These are phyloP conservation scores for Philypnodon macrostomus DNA, from an alignment of 2,797 vertebrate species.

Conservation along the genomic window DNA sequence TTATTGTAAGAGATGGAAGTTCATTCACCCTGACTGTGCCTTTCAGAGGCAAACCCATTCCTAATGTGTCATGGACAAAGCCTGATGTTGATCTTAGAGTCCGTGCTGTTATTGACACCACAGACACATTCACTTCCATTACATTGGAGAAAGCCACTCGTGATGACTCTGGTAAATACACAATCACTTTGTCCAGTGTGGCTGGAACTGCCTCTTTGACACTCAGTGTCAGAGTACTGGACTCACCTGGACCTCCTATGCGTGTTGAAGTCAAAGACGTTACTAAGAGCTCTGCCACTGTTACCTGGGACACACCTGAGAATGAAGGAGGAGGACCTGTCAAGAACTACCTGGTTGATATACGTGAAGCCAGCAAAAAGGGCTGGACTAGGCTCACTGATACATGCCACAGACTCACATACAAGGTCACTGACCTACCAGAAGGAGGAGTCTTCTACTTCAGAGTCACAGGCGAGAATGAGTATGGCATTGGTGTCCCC, in stretches of 20 bases:
- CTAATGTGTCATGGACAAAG: slow-evolving; percentile 90
- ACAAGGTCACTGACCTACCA: slow-evolving; percentile 87
- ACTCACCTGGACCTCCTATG: slow-evolving; percentile 91
- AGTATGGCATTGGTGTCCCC: slow-evolving; percentile 88
- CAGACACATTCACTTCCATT: slow-evolving; percentile 86
- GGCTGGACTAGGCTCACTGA: slow-evolving; percentile 94
- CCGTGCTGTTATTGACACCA: slow-evolving; percentile 90
- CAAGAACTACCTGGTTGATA: slow-evolving; percentile 94
- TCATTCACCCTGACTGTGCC: slow-evolving; percentile 95
- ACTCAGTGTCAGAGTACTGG: slow-evolving; percentile 92
- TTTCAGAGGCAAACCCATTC: slow-evolving; percentile 93
- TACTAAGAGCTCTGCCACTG: slow-evolving; percentile 86
- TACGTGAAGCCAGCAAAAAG: slow-evolving; percentile 96
- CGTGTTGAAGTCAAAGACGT: slow-evolving; percentile 84
- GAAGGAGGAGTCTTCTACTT: slow-evolving; percentile 95
- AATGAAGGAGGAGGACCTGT: slow-evolving; percentile 96
- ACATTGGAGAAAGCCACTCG: slow-evolving; percentile 95
- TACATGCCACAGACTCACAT: slow-evolving; percentile 90
- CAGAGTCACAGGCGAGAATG: slow-evolving; percentile 94
- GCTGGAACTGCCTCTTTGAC: slow-evolving; percentile 87
- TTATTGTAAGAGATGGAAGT: slow-evolving; percentile 92
- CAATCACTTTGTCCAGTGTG: slow-evolving; percentile 87
- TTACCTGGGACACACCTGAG: slow-evolving; percentile 95
- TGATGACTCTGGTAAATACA: slow-evolving; percentile 95
- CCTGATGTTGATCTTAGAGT: slow-evolving; percentile 91